Evolutionary conservation across 2,113 vertebrate genomes (phyloP).

Genomic region (western clawed frog (Xenopus tropicalis)): UCB_Xtro_10.0 CM004443.2:152404501-152405000

Average conservation of each 20-base stretch:
- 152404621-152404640: background rate
- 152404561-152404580: background rate
- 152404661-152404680: background rate
- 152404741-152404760: background rate
- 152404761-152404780: background rate
- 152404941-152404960: no score
- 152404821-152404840: conserved; percentile 13
- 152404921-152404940: no score
- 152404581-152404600: background rate
- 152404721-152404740: background rate
- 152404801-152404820: conserved; percentile 31
- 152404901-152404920: no score
- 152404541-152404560: background rate
- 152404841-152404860: background rate
- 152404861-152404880: conserved; percentile 3
- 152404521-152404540: background rate
- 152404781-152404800: conserved; percentile 24
- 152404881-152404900: conserved; percentile 17
- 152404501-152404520: background rate
- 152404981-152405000: no score
- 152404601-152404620: background rate
- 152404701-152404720: background rate
- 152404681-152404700: background rate
- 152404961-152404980: no score
- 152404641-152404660: background rate